phyloP scores from a whole-genome alignment of 2,797 vertebrate genomes.

The Pipistrellus pygmaeus region DNA sequence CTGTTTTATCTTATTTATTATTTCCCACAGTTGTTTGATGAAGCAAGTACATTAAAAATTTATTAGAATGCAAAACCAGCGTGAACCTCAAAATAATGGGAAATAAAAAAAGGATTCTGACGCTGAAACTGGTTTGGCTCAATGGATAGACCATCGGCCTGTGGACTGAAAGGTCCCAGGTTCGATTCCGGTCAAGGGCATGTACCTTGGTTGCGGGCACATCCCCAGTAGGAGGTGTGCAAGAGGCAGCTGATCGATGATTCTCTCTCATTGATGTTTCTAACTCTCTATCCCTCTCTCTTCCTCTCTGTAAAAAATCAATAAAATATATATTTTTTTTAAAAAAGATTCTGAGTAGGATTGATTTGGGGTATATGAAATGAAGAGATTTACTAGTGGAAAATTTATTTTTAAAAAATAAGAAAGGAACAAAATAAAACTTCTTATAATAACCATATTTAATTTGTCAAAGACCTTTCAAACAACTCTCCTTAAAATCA shows the following conservation, averaged over 20 bases:
- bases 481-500: background rate
- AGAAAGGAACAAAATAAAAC: slow-evolving; percentile 1
- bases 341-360: background rate
- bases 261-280: too few relatives aligned
- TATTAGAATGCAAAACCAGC: background rate
- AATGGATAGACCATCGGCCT: too few relatives aligned
- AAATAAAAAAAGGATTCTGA: background rate
- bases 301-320: too few relatives aligned
- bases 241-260: too few relatives aligned
- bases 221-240: too few relatives aligned
- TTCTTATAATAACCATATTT: background rate
- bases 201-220: too few relatives aligned
- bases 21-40: background rate
- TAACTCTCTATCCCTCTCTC: too few relatives aligned
- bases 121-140: too few relatives aligned
- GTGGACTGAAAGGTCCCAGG: too few relatives aligned
- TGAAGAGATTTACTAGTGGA: slow-evolving; percentile 8
- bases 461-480: background rate
- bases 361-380: background rate
- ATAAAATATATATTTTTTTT: too few relatives aligned
- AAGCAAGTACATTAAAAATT: background rate
- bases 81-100: background rate
- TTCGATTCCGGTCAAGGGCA: too few relatives aligned
- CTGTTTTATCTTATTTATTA: background rate
- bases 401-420: slow-evolving; percentile 46